A percentile compares a stretch with the other conserved stretches of the same genome.
Evolutionary conservation across 2,113 vertebrate species (phyloP).

Genomic region (Anser brachyrhynchus): DNA sequence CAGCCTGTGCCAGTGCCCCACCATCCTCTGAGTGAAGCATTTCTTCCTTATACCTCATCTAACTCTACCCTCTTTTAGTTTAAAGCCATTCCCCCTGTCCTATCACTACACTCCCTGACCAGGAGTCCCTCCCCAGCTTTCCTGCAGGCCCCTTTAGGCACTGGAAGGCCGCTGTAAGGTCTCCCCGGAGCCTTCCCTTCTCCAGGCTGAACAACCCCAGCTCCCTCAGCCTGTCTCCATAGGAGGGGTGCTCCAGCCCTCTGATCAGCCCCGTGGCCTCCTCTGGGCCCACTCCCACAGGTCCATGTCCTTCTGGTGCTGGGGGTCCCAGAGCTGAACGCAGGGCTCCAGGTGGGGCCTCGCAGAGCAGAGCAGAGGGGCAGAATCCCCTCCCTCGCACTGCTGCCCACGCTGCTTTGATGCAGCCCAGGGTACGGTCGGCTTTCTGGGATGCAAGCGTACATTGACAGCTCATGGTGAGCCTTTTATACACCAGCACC

Average conservation of each 20-base stretch:
- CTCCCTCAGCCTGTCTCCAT: background rate
- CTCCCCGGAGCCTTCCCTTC: background rate
- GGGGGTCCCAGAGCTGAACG: background rate
- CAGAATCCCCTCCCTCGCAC: background rate
- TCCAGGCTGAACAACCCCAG: background rate
- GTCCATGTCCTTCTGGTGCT: background rate
- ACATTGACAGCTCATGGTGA: background rate
- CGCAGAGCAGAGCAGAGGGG: background rate
- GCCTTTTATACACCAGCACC: background rate
- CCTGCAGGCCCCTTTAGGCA: background rate
- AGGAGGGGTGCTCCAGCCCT: background rate
- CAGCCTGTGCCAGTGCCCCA: background rate
- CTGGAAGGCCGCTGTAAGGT: background rate
- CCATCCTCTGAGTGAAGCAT: background rate
- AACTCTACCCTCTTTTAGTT: background rate
- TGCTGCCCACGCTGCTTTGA: background rate
- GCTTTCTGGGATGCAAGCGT: background rate
- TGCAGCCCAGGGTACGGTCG: background rate
- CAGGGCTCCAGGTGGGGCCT: background rate
- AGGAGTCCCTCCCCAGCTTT: background rate
- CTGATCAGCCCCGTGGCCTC: background rate
- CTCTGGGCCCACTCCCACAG: background rate
- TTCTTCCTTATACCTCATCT: background rate
- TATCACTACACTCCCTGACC: background rate
- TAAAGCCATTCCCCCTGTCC: background rate